Evolutionary conservation across 2,113 vertebrate species (phyloP).

Genomic region (Ceyx margarethae): DNA sequence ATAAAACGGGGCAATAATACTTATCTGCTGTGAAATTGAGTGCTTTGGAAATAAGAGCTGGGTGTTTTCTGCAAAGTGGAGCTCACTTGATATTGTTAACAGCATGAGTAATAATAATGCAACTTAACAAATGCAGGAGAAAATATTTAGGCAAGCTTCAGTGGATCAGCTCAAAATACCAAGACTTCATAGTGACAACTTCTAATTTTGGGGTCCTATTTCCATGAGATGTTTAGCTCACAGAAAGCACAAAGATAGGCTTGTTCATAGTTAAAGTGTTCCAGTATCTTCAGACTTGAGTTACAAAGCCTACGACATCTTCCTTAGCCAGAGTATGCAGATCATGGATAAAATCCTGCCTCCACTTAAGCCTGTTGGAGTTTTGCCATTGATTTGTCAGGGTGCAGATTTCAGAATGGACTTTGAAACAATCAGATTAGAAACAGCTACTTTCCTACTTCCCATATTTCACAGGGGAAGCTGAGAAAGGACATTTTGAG

Average conservation of each 20-base stretch:
- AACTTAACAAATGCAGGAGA: not conserved
- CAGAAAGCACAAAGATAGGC: not conserved
- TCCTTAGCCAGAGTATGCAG: not conserved
- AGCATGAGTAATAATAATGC: not conserved
- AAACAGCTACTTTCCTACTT: constrained; percentile 50
- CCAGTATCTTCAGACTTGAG: not conserved
- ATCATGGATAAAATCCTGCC: not conserved
- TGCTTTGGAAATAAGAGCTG: not conserved
- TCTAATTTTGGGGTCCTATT: constrained; percentile 10
- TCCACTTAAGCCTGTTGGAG: not conserved
- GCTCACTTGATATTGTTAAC: not conserved
- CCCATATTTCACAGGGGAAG: constrained; percentile 2
- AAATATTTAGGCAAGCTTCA: not conserved
- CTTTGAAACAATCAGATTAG: constrained; percentile 32
- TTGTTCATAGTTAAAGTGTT: not conserved
- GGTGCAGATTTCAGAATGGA: constrained; percentile 3
- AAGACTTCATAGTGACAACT: not conserved
- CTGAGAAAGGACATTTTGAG: constrained; percentile 12
- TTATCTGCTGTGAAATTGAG: not conserved
- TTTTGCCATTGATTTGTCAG: not conserved
- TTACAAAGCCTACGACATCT: not conserved
- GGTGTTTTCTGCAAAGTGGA: not conserved
- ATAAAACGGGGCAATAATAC: not conserved
- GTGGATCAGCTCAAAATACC: not conserved
- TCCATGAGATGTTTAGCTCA: not conserved